Evolutionary conservation across 2,888 invertebrate genomes (phyloP).

Genomic region (Lepas anatifera): DNA sequence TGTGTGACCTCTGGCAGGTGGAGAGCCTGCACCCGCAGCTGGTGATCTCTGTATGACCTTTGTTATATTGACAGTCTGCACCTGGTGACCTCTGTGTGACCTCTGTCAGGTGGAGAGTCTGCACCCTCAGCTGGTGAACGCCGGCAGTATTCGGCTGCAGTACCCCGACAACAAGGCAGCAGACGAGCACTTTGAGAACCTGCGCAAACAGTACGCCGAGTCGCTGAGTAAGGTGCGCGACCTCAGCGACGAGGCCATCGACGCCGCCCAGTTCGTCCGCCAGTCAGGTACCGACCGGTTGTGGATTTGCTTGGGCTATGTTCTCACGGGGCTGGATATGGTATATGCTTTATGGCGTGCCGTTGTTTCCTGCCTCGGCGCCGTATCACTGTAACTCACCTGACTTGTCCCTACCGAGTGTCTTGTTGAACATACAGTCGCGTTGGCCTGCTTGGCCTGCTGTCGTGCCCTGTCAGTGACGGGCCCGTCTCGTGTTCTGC

Average conservation of each 20-base stretch:
- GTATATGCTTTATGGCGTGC: no score
- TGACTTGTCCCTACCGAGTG: no score
- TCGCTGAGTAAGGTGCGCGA: constrained; percentile 75
- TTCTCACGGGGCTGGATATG: no score
- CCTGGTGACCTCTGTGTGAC: neutral
- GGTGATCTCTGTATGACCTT: constrained; percentile 66
- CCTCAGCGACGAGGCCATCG: constrained; percentile 93
- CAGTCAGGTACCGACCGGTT: no score
- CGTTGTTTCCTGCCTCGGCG: no score
- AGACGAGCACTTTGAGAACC: constrained; percentile 91
- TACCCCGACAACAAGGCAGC: constrained; percentile 54
- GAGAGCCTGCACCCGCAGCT: constrained; percentile 92
- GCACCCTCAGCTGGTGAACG: constrained; percentile 89
- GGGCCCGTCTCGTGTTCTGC: no score
- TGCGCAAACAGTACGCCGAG: constrained; percentile 85
- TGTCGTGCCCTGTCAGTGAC: no score
- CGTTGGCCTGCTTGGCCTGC: no score
- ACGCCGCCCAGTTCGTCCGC: constrained; percentile 82
- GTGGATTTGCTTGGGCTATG: no score
- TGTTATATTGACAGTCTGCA: no score
- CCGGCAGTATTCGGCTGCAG: constrained; percentile 45
- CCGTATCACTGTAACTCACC: no score
- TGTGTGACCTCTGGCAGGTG: constrained; percentile 41
- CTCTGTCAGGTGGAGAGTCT: constrained; percentile 65
- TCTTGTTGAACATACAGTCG: no score